phyloP scores from a whole-genome alignment of 2,113 vertebrate genomes.

The Enhydra lutris region DNA sequence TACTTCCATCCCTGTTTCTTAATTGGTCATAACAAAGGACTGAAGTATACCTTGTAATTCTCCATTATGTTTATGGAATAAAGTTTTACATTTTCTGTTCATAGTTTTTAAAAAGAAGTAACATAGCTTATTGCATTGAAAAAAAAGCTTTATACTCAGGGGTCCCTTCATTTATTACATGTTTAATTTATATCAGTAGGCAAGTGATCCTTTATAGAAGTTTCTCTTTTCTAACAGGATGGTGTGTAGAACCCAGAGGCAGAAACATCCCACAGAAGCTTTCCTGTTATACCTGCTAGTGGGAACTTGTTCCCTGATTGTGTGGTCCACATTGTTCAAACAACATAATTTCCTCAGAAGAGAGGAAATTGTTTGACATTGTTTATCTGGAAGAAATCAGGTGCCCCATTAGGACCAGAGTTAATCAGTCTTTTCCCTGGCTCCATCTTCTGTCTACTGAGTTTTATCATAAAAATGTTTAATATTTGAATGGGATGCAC shows the following conservation, averaged over 20 bases:
- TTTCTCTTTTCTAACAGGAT: background rate
- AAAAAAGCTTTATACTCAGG: background rate
- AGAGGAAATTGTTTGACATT: background rate
- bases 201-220: background rate
- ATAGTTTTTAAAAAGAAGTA: conserved; percentile 22
- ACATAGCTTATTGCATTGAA: background rate
- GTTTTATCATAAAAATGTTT: background rate
- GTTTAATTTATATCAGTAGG: background rate
- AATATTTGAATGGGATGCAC: background rate
- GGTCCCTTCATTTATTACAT: background rate
- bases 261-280: background rate
- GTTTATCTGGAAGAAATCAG: background rate
- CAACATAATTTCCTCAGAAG: background rate
- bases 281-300: background rate
- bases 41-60: background rate
- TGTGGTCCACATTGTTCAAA: background rate
- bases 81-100: background rate
- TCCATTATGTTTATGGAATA: background rate
- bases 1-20: background rate
- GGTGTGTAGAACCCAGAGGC: background rate
- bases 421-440: background rate
- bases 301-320: background rate
- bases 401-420: background rate
- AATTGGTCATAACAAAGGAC: background rate
- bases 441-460: background rate